Conservation (phyloP, 2,888 invertebrate genomes). For the Scrobipalpa atriplicella region DNA sequence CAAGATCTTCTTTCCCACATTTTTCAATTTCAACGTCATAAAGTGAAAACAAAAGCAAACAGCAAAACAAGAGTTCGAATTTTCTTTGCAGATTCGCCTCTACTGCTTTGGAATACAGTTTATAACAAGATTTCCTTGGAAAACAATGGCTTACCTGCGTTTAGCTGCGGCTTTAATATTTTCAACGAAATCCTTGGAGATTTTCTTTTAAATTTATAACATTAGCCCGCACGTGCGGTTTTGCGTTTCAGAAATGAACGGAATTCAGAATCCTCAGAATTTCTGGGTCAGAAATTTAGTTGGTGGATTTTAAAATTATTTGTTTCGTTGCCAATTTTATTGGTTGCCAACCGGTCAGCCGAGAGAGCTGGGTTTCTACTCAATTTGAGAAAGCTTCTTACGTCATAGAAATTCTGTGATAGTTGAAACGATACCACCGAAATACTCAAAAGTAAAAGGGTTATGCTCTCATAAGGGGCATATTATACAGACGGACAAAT, state of each 20-base stretch:
- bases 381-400: too few species aligned
- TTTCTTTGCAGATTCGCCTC: neutral
- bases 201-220: constrained; percentile 9
- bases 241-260: neutral
- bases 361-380: too few species aligned
- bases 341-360: too few species aligned
- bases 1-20: constrained; percentile 4
- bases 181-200: constrained; percentile 33
- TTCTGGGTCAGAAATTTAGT: neutral
- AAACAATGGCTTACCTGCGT: constrained; percentile 34
- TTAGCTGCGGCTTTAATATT: constrained; percentile 33
- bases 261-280: neutral
- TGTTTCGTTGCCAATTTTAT: too few species aligned
- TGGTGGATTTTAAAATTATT: too few species aligned
- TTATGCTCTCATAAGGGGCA: too few species aligned
- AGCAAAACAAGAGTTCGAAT: neutral
- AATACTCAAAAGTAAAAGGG: too few species aligned
- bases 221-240: neutral
- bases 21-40: constrained; percentile 9
- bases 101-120: neutral
- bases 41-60: constrained; percentile 25
- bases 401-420: too few species aligned
- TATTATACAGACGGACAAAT: too few species aligned
- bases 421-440: too few species aligned
- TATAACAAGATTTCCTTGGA: neutral